These are phyloP conservation scores for Addax nasomaculatus DNA, from an alignment of 2,113 vertebrate genomes.

Conservation along the genomic window DNA sequence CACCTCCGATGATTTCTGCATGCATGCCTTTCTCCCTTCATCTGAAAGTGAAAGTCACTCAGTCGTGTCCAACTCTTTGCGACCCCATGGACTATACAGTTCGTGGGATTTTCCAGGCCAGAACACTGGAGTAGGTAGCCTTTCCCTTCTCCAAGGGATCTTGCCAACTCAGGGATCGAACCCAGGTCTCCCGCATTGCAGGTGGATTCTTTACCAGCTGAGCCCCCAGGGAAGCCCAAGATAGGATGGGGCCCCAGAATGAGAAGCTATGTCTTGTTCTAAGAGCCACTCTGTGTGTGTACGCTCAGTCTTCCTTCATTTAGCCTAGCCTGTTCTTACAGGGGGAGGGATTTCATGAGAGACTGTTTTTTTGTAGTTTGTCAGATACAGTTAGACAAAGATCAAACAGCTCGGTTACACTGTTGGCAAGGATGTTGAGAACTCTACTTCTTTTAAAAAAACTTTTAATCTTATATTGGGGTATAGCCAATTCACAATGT, in stretches of 20 bases:
- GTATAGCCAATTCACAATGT: not conserved
- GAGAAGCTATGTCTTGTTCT: not conserved
- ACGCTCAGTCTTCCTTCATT: not conserved
- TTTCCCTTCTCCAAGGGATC: not conserved
- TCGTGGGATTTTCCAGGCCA: not conserved
- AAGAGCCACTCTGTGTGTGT: not conserved
- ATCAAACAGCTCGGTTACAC: not conserved
- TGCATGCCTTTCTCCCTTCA: not conserved
- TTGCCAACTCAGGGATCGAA: not conserved
- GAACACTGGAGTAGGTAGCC: not conserved
- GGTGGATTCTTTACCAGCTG: not conserved
- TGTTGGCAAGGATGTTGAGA: not conserved
- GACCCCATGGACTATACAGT: not conserved
- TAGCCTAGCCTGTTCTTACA: not conserved
- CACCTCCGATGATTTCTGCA: not conserved
- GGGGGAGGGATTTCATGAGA: not conserved
- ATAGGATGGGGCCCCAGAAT: not conserved
- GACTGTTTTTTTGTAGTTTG: not conserved
- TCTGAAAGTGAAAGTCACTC: not conserved
- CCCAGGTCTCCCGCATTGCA: not conserved
- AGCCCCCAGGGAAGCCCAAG: not conserved
- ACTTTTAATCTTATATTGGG: not conserved
- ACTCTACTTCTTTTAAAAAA: not conserved
- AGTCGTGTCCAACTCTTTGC: not conserved
- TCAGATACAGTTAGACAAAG: not conserved